A percentile compares a stretch with the other conserved stretches of the same genome.
phyloP scores from a whole-genome alignment of 1,140 invertebrate species.

The Pogonomyrmex californicus region DNA sequence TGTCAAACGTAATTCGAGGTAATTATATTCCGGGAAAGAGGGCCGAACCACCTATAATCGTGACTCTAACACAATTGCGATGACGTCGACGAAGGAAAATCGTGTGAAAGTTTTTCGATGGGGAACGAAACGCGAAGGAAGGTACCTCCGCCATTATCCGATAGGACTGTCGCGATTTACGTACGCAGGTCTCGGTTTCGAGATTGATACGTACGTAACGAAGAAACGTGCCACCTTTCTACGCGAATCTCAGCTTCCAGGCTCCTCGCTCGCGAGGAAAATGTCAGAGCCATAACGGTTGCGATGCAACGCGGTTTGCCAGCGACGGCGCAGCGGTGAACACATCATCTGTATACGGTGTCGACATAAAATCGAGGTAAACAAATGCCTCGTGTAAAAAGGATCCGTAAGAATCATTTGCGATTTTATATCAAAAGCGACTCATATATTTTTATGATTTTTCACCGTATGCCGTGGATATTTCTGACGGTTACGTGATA shows the following conservation, averaged over 20 bases:
- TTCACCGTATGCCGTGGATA: not conserved
- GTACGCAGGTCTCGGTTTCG: conserved; percentile 7
- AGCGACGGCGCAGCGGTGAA: conserved; percentile 8
- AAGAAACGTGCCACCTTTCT: conserved; percentile 51
- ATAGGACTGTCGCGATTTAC: conserved; percentile 26
- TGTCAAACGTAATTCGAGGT: conserved; percentile 16
- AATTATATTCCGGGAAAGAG: conserved; percentile 22
- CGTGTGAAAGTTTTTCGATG: conserved; percentile 17
- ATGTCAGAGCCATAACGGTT: conserved; percentile 35
- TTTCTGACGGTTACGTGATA: not conserved
- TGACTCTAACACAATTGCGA: not conserved
- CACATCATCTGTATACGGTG: not conserved
- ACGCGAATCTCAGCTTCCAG: conserved; percentile 37
- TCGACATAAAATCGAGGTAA: not conserved
- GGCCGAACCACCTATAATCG: not conserved
- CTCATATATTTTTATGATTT: conserved; percentile 28
- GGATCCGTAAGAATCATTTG: conserved; percentile 2
- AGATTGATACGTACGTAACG: not conserved
- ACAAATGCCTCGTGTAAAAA: conserved; percentile 4
- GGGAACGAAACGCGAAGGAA: not conserved
- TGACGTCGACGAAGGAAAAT: conserved; percentile 5
- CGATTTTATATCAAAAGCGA: conserved; percentile 11
- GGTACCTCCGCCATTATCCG: conserved; percentile 63
- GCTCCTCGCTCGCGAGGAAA: conserved; percentile 34
- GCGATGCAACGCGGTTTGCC: not conserved